These are phyloP conservation scores for Chelonia mydas DNA, from an alignment of 2,797 vertebrate genomes.

Conservation along the genomic window DNA sequence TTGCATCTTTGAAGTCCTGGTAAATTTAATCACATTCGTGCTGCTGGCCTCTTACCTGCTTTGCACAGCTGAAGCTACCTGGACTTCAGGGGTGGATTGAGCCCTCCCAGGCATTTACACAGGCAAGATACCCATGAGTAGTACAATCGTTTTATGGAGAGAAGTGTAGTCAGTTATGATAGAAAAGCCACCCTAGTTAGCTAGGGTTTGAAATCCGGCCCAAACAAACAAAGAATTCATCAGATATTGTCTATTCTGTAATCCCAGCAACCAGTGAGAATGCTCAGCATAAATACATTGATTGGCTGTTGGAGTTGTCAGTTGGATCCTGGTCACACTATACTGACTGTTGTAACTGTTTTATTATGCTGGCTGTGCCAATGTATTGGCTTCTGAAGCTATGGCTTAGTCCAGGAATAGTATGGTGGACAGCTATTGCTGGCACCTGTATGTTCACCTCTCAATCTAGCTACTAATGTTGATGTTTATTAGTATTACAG, in stretches of 20 bases:
- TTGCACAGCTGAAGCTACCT: neutral
- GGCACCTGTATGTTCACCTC: constrained; percentile 34
- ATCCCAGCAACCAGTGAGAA: neutral
- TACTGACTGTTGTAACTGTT: neutral
- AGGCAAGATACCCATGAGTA: neutral
- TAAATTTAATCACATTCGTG: neutral
- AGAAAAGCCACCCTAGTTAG: neutral
- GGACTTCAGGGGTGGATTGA: neutral
- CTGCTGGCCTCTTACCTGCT: constrained; percentile 2
- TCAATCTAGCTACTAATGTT: constrained; percentile 21
- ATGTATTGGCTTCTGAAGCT: neutral
- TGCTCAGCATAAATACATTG: neutral
- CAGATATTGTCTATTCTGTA: neutral
- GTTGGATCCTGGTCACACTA: neutral
- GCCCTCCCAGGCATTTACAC: neutral
- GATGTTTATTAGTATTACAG: constrained; percentile 24
- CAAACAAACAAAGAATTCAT: neutral
- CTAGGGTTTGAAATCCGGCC: neutral
- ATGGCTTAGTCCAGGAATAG: neutral
- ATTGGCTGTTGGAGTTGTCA: neutral
- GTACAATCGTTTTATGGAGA: neutral
- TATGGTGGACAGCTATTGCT: neutral
- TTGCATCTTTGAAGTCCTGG: neutral
- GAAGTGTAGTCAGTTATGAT: neutral
- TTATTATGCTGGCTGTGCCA: neutral